Evolutionary conservation across 2,113 vertebrate genomes (phyloP).

Genomic region (Echinops telfairi): DNA sequence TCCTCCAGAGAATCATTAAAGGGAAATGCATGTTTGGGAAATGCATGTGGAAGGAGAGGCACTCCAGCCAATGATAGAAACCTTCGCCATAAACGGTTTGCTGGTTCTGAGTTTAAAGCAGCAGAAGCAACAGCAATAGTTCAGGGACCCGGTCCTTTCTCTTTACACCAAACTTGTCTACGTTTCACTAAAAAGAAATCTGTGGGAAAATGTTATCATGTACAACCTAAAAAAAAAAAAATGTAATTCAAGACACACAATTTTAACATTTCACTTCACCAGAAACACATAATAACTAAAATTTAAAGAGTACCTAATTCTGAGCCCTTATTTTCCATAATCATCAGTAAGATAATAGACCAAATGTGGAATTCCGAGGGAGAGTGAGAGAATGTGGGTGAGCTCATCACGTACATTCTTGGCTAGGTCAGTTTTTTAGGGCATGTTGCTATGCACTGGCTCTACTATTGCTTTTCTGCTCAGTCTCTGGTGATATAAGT

Average conservation of each 20-base stretch:
- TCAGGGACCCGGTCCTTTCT: neutral
- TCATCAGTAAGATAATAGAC: neutral
- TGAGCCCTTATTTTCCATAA: neutral
- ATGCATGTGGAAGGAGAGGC: neutral
- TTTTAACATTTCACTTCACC: neutral
- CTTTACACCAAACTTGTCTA: neutral
- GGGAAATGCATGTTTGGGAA: neutral
- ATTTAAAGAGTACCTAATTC: neutral
- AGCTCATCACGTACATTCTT: neutral
- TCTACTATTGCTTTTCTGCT: neutral
- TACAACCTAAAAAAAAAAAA: neutral
- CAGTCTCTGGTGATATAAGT: slow-evolving; percentile 56
- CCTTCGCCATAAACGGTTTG: neutral
- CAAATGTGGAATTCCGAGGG: neutral
- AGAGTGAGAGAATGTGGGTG: slow-evolving; percentile 2
- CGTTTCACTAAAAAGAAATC: neutral
- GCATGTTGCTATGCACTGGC: neutral
- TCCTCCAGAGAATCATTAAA: neutral
- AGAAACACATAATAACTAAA: neutral
- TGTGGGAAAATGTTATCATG: neutral
- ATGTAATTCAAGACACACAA: neutral
- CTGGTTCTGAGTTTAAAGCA: neutral
- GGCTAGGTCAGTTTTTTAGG: slow-evolving; percentile 73
- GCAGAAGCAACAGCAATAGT: neutral
- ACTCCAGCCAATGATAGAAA: neutral